Conservation (phyloP, 2,113 vertebrate species). For the Plectropomus leopardus region DNA sequence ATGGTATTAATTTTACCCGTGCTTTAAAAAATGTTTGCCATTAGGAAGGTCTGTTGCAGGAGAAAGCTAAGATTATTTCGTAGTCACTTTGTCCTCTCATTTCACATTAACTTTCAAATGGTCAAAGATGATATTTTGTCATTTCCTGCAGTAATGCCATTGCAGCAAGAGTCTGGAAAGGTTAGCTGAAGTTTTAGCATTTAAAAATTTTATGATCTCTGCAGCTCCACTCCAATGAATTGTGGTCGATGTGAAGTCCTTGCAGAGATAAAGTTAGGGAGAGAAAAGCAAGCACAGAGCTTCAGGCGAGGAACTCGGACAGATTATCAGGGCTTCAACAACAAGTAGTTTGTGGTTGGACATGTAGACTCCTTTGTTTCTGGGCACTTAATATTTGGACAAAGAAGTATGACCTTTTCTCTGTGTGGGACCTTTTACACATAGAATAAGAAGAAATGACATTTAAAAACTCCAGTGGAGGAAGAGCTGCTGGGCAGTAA, state of each 20-base stretch:
- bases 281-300: not conserved
- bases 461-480: slow-evolving; percentile 46
- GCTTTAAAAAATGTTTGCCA: slow-evolving; percentile 6
- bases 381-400: slow-evolving; percentile 9
- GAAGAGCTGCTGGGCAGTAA: slow-evolving; percentile 19
- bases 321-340: not conserved
- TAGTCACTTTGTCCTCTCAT: not conserved
- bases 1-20: slow-evolving; percentile 11
- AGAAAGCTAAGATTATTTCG: slow-evolving; percentile 2
- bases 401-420: slow-evolving; percentile 54
- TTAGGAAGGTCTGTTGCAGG: slow-evolving; percentile 5
- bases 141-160: slow-evolving; percentile 1
- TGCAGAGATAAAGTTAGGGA: slow-evolving; percentile 12
- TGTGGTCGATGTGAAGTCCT: slow-evolving; percentile 4
- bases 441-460: slow-evolving; percentile 37
- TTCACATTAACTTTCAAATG: slow-evolving; percentile 19
- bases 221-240: slow-evolving; percentile 16
- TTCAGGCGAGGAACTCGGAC: not conserved
- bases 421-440: slow-evolving; percentile 9
- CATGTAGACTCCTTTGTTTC: slow-evolving; percentile 3
- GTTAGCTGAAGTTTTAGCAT: slow-evolving; percentile 28
- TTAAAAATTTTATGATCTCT: slow-evolving; percentile 28
- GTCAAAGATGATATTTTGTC: not conserved
- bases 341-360: slow-evolving; percentile 16
- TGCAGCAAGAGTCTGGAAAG: slow-evolving; percentile 9